phyloP scores from a whole-genome alignment of 2,797 vertebrate species.

The Artibeus lituratus region DNA sequence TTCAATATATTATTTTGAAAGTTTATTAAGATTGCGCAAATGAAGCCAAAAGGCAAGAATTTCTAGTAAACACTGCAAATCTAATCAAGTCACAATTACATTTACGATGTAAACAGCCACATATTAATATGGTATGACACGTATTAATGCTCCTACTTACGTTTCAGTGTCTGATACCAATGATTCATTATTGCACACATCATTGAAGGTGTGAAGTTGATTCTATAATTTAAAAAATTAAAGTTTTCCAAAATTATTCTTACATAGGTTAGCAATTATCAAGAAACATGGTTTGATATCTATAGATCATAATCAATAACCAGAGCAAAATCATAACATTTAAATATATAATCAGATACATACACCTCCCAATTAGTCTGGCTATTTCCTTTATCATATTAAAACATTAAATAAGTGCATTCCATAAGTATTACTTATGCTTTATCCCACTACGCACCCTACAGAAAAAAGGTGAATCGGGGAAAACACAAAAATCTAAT shows the following conservation, averaged over 20 bases:
- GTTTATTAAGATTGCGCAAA: not conserved
- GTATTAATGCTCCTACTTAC: conserved; percentile 86
- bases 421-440: not conserved
- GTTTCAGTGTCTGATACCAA: conserved; percentile 99
- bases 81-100: conserved; percentile 39
- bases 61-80: conserved; percentile 25
- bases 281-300: conserved; percentile 21
- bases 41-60: not conserved
- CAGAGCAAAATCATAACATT: conserved; percentile 29
- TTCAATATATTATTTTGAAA: conserved; percentile 24
- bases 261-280: not conserved
- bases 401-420: conserved; percentile 32
- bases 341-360: not conserved
- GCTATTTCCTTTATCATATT: not conserved
- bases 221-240: conserved; percentile 87
- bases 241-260: conserved; percentile 15
- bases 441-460: not conserved
- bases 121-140: not conserved
- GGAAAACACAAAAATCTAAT: not conserved
- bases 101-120: not conserved
- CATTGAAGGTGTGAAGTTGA: conserved; percentile 98
- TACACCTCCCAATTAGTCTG: not conserved
- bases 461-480: conserved; percentile 23
- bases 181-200: conserved; percentile 99
- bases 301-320: not conserved